These are phyloP conservation scores for Bovichtus variegatus DNA, from an alignment of 2,797 vertebrate species.

Conservation along the genomic window DNA sequence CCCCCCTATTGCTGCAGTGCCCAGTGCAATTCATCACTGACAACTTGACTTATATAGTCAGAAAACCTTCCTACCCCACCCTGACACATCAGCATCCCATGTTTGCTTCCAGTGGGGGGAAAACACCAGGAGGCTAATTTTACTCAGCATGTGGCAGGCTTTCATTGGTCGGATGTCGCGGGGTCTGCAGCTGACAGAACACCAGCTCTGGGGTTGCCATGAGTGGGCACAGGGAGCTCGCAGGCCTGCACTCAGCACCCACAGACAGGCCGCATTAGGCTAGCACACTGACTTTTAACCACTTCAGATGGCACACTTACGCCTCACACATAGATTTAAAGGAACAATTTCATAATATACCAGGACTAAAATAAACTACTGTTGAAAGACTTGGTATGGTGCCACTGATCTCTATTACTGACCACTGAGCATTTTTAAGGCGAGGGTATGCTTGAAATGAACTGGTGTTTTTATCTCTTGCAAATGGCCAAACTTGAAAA, in stretches of 20 bases:
- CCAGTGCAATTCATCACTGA: constrained; percentile 70
- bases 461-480: not conserved
- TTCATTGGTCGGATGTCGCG: constrained; percentile 55
- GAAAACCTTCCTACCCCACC: constrained; percentile 40
- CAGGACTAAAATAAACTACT: not conserved
- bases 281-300: constrained; percentile 21
- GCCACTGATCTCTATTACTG: constrained; percentile 3
- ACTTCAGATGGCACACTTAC: constrained; percentile 22
- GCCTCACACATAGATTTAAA: constrained; percentile 8
- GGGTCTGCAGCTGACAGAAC: constrained; percentile 60
- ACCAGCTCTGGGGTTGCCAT: constrained; percentile 27
- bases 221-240: constrained; percentile 41
- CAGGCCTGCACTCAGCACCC: constrained; percentile 34
- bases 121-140: constrained; percentile 66
- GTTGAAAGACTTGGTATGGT: not conserved
- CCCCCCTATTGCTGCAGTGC: constrained; percentile 28
- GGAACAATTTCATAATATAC: not conserved
- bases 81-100: constrained; percentile 41
- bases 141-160: constrained; percentile 37
- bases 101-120: constrained; percentile 13
- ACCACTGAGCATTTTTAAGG: not conserved
- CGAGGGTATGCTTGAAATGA: not conserved
- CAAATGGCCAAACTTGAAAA: not conserved
- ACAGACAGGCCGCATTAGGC: constrained; percentile 37
- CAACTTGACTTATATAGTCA: constrained; percentile 56